phyloP scores from a whole-genome alignment of 2,797 vertebrate genomes.

The Rallus crepitans region DNA sequence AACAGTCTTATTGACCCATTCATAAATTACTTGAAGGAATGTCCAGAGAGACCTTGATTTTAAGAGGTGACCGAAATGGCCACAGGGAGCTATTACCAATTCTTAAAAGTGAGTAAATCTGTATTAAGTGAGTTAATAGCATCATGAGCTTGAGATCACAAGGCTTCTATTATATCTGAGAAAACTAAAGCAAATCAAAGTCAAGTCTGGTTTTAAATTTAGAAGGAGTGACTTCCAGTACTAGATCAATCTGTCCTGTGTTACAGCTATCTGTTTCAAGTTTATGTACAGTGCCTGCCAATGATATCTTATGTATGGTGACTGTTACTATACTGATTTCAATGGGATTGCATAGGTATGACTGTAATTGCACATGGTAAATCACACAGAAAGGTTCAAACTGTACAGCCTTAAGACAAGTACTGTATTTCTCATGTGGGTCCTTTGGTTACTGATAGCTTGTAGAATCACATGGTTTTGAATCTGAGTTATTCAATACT shows the following conservation, averaged over 20 bases:
- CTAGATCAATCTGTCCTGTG: neutral
- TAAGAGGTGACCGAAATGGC: conserved; percentile 65
- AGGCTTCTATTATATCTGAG: neutral
- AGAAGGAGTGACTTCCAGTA: neutral
- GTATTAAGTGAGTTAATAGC: neutral
- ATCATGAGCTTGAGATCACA: neutral
- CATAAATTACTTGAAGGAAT: conserved; percentile 72
- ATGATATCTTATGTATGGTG: neutral
- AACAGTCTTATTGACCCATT: conserved; percentile 73
- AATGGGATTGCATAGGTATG: neutral
- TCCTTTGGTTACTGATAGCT: neutral
- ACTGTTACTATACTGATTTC: neutral
- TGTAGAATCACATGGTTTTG: neutral
- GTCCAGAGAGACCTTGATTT: conserved; percentile 68
- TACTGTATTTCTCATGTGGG: neutral
- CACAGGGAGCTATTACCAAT: conserved; percentile 79
- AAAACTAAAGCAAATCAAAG: neutral
- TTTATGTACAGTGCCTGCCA: neutral
- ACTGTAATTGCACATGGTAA: neutral
- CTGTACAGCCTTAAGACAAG: neutral
- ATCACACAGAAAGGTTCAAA: neutral
- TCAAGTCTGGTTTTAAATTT: neutral
- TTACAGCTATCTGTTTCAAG: neutral
- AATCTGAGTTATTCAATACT: neutral
- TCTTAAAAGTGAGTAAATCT: conserved; percentile 74